phyloP scores from a whole-genome alignment of 2,113 vertebrate genomes.

The Rousettus leschenaultii region DNA sequence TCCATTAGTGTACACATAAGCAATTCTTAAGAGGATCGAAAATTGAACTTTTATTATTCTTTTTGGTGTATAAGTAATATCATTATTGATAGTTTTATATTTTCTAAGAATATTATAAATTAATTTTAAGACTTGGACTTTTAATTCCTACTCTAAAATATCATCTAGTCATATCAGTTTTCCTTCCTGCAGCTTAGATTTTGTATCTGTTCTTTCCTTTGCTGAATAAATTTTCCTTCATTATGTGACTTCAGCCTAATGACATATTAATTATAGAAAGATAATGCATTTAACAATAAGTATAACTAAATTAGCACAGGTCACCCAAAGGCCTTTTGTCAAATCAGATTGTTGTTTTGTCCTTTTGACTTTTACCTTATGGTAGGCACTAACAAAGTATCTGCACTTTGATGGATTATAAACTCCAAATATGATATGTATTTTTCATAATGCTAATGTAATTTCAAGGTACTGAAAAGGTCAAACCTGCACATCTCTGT shows the following conservation, averaged over 20 bases:
- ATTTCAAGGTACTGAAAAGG: slow-evolving; percentile 86
- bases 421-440: slow-evolving; percentile 85
- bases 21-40: slow-evolving; percentile 56
- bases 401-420: slow-evolving; percentile 84
- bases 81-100: slow-evolving; percentile 37
- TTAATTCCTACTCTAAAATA: slow-evolving; percentile 54
- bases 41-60: slow-evolving; percentile 51
- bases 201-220: slow-evolving; percentile 63
- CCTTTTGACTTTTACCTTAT: slow-evolving; percentile 87
- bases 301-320: slow-evolving; percentile 83
- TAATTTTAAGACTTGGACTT: slow-evolving; percentile 59
- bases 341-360: slow-evolving; percentile 86
- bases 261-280: slow-evolving; percentile 83
- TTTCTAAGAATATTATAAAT: slow-evolving; percentile 58
- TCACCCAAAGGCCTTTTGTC: slow-evolving; percentile 84
- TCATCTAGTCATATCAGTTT: slow-evolving; percentile 43
- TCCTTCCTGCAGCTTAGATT: slow-evolving; percentile 31
- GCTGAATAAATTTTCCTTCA: slow-evolving; percentile 77
- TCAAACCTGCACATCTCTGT: slow-evolving; percentile 82
- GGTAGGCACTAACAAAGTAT: slow-evolving; percentile 83
- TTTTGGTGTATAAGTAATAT: slow-evolving; percentile 17
- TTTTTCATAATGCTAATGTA: slow-evolving; percentile 89
- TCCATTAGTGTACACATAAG: neutral
- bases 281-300: slow-evolving; percentile 84
- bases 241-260: slow-evolving; percentile 79